Evolutionary conservation across 2,113 vertebrate genomes (phyloP).

Genomic region (Poeciliopsis turrubarensis): DNA sequence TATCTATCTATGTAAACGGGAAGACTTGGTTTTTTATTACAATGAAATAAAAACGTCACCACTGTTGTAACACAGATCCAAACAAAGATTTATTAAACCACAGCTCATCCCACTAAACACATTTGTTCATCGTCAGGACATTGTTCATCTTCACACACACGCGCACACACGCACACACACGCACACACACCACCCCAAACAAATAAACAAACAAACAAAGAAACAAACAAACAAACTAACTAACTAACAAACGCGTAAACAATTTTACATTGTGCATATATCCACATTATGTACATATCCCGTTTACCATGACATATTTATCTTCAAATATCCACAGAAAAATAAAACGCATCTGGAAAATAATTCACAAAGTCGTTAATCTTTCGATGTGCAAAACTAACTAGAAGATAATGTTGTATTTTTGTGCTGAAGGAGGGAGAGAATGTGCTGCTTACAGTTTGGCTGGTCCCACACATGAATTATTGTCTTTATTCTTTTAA

Average conservation of each 20-base stretch:
- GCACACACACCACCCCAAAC: conserved; percentile 14
- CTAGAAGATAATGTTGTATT: conserved; percentile 69
- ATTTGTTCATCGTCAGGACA: conserved; percentile 53
- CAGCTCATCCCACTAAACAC: conserved; percentile 59
- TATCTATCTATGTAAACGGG: neutral
- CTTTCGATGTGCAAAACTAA: conserved; percentile 51
- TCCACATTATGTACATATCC: conserved; percentile 73
- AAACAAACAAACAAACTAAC: conserved; percentile 43
- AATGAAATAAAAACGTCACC: conserved; percentile 35
- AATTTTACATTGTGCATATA: conserved; percentile 72
- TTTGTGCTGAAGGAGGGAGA: conserved; percentile 39
- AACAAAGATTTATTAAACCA: conserved; percentile 75
- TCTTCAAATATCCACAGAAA: conserved; percentile 48
- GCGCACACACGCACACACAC: conserved; percentile 22
- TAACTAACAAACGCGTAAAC: conserved; percentile 45
- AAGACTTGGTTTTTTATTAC: neutral
- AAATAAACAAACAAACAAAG: conserved; percentile 48
- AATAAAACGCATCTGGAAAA: neutral
- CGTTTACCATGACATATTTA: conserved; percentile 62
- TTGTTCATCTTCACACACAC: conserved; percentile 50
- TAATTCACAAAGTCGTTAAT: conserved; percentile 14
- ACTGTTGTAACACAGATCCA: conserved; percentile 47
- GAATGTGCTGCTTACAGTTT: conserved; percentile 59
- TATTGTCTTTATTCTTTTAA: conserved; percentile 62
- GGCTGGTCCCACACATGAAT: conserved; percentile 72